These are phyloP conservation scores for Thinocorus orbignyianus DNA, from an alignment of 2,113 vertebrate genomes.

Conservation along the genomic window DNA sequence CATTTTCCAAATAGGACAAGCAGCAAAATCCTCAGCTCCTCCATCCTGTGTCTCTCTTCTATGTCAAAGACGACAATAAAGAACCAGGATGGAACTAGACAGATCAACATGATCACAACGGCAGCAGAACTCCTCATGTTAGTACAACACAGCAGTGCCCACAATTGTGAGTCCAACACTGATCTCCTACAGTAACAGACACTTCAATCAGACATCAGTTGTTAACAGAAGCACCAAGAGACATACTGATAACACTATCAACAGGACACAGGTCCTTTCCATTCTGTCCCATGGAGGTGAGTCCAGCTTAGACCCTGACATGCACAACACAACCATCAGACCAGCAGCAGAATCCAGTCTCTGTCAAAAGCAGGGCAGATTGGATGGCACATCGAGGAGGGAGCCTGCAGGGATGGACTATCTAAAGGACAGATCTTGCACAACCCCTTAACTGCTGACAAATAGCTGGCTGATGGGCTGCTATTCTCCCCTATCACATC, in stretches of 20 bases:
- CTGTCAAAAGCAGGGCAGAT: neutral
- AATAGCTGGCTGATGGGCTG: neutral
- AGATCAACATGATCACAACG: neutral
- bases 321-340: neutral
- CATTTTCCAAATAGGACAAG: neutral
- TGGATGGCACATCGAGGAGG: accelerated
- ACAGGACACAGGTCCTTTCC: neutral
- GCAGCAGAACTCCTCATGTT: neutral
- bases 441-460: neutral
- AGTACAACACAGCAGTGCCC: neutral
- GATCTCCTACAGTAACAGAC: neutral
- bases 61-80: neutral
- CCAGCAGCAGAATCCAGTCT: neutral
- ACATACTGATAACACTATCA: neutral
- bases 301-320: neutral
- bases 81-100: neutral
- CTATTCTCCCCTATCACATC: neutral
- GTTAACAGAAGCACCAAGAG: neutral
- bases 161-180: neutral
- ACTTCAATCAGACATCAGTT: neutral
- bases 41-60: neutral
- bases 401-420: neutral
- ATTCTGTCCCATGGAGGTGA: neutral
- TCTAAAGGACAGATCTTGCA: neutral
- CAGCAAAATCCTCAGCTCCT: neutral